Evolutionary conservation across 2,113 vertebrate genomes (phyloP), one percentile per base, ranked within the genome.

Genomic region (Phoenicopterus ruber): DNA sequence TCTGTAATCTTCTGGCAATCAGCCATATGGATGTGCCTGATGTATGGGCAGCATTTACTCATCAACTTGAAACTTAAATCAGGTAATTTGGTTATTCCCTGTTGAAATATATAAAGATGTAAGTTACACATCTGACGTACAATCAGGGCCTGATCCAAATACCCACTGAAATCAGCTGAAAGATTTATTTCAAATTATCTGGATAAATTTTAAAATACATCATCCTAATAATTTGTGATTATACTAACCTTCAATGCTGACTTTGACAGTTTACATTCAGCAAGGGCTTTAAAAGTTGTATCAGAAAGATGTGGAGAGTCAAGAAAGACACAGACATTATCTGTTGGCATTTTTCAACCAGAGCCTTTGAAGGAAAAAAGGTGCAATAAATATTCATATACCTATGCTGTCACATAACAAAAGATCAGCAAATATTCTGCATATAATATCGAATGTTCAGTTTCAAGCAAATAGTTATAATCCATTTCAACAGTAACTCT

Each of bases 21-120:
- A 16, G 93, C 93, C 42, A 97, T 94, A 44, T 98, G 98, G 96
- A 99, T 97, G 42, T 98, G 97, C 42, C 44, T 91, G 52, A 99
- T 98, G 44, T 92, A 92, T 10, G 93, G 97, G n/a, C 98, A 99
- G 86, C 88, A 97, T 87, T 97, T 97, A 94, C 98, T 98, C 84
- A 99, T 93, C 44, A 93, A 24, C 77, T 97, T 96, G 96, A 98
- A 98, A 97, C 96, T 98, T 55, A 90, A 31, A 71, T 99, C 98
- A 59, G 98, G 98, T 98, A 59, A 99, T 96, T 65, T 97, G 97
- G 79, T 98, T 98, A 97, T 98, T 99, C 61, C 98, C 98, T 99
- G 82, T 72, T 95, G 91, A 88, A 95, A 91, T 31, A 93, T 2
- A 90, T 24, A 73, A 66, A 57, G 73, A 82, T 13, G 34, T 12